A percentile compares a stretch with the other conserved stretches of the same genome.
Conservation (phyloP, 2,888 invertebrate genomes). For the Liopterus haemorrhoidalis region DNA sequence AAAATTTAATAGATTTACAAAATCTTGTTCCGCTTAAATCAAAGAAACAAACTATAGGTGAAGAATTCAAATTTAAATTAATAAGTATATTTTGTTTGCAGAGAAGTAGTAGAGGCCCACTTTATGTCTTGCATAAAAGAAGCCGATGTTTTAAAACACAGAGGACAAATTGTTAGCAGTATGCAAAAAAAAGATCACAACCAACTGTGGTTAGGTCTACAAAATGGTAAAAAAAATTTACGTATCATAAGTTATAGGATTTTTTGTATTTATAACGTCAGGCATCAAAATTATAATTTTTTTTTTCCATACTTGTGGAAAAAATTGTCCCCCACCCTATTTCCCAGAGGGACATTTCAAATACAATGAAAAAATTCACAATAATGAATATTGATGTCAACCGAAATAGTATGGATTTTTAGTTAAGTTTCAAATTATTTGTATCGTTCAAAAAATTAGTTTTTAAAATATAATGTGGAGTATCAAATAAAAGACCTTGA, state of each 20-base stretch:
- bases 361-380: too few relatives aligned
- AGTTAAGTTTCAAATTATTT: too few relatives aligned
- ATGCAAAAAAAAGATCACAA: constrained; percentile 97
- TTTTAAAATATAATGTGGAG: constrained; percentile 1
- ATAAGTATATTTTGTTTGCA: constrained; percentile 42
- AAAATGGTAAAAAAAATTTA: constrained; percentile 65
- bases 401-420: too few relatives aligned
- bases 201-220: constrained; percentile 89
- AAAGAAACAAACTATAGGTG: too few relatives aligned
- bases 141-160: constrained; percentile 95
- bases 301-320: too few relatives aligned
- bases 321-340: too few relatives aligned
- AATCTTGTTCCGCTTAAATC: too few relatives aligned
- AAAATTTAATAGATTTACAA: too few relatives aligned
- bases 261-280: too few relatives aligned
- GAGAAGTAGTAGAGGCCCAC: constrained; percentile 87
- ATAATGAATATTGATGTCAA: too few relatives aligned
- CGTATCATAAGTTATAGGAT: too few relatives aligned
- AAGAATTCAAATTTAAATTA: constrained; percentile 11
- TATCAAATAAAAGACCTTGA: constrained; percentile 7
- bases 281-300: constrained; percentile 2
- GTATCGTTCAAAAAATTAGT: neutral
- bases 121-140: constrained; percentile 96
- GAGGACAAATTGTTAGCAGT: constrained; percentile 78
- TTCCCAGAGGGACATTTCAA: too few relatives aligned